A percentile compares a stretch with the other conserved stretches of the same genome.
These are phyloP conservation scores for Melolontha melolontha DNA, from an alignment of 2,888 invertebrate species.

Conservation along the genomic window DNA sequence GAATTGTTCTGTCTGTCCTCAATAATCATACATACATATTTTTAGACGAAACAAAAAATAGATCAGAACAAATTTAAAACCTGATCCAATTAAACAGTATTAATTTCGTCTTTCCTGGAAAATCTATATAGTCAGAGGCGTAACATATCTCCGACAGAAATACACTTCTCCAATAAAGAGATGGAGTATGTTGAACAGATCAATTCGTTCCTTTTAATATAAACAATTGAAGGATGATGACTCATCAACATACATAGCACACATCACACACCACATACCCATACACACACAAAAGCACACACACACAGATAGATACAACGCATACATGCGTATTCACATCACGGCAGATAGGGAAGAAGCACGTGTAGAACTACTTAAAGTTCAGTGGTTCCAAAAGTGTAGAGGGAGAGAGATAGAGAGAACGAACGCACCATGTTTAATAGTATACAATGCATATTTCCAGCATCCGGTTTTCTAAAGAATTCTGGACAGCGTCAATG, in stretches of 20 bases:
- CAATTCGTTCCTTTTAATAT: constrained; percentile 29
- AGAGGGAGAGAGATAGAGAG: neutral
- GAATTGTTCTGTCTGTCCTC: no score
- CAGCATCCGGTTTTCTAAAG: constrained; percentile 36
- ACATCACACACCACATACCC: no score
- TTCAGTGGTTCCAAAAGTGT: constrained; percentile 19
- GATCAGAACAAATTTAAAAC: constrained; percentile 3
- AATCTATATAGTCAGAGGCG: constrained; percentile 4
- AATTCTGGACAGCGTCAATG: constrained; percentile 32
- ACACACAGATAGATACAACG: neutral
- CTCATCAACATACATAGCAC: constrained; percentile 4
- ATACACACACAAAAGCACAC: neutral
- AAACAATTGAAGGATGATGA: constrained; percentile 37
- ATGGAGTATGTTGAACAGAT: constrained; percentile 25
- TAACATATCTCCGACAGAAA: constrained; percentile 18
- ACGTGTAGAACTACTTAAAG: constrained; percentile 37
- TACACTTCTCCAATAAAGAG: constrained; percentile 25
- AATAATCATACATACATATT: no score
- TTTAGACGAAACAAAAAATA: neutral
- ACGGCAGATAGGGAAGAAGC: constrained; percentile 29
- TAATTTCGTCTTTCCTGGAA: neutral
- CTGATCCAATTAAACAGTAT: constrained; percentile 5
- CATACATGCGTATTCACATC: neutral
- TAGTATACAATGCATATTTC: constrained; percentile 33
- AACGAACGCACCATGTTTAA: constrained; percentile 14